Evolutionary conservation across 53 echinoderm and acorn worm species (phyloP), one percentile per base, ranked within the genome.

Genomic region (Hippasteria phrygiana): DNA sequence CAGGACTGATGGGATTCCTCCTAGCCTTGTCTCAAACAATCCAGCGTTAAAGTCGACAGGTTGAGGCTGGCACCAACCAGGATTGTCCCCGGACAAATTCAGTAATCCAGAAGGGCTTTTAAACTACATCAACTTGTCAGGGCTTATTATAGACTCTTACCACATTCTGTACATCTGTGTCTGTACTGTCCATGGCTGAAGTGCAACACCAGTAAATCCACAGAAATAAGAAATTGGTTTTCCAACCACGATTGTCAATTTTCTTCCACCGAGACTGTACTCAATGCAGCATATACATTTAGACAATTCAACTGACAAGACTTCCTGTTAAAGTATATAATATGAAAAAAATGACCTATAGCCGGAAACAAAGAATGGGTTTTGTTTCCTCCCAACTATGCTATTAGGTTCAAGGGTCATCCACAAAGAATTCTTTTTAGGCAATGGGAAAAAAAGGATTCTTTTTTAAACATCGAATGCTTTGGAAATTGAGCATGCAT

Each of bases 321-420:
- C 26, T 67, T 67, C 69, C 69, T 67, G 34, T 33, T 63, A 24
- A 5, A 59, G 59, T 63, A 24, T 31, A 31, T 35, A 8, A 67
- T 67, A 2, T 12, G 13, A 36, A 36, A 0, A 48, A 48, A 48
- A 10, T 48, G 14, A 67, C 10, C 18, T 26, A 1, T 20, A 6
- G 27, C 54, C 29, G 65, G 14, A 67, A 26, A 28, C 28, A 28
- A 67, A 36, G 69, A 13, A 67, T 36, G 1, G 17, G 13, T 67
- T 67, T 67, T 13, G 33, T 35, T 67, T 67, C 69, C 69, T 67
- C 34, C 69, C 69, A 34, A 16, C 1, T 14, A 67, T 67, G 65
- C 14, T 65, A 65, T 67, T 31, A 14, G 20, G 69, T 2, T 67
- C 69, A 67, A 35, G 18, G 69, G 69, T 67, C 37, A 59, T 22